Evolutionary conservation across 2,113 vertebrate species (phyloP).

Genomic region (Ramphastos sulfuratus): DNA sequence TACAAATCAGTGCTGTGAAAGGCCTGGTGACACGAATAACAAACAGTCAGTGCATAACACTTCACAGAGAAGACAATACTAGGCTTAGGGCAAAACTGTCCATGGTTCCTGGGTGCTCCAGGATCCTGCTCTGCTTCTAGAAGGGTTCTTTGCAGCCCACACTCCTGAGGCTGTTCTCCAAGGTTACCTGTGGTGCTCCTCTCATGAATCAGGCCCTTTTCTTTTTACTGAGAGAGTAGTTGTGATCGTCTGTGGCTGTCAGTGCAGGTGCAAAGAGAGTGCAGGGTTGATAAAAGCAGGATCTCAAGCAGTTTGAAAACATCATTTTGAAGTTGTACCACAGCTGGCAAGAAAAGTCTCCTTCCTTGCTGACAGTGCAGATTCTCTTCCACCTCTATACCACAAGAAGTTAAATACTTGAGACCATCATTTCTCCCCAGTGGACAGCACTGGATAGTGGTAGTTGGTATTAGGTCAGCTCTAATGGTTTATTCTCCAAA

Average conservation of each 20-base stretch:
- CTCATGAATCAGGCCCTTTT: neutral
- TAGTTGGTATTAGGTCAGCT: constrained; percentile 25
- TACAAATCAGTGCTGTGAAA: neutral
- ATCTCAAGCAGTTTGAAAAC: neutral
- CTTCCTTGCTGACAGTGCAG: neutral
- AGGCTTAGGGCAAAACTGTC: neutral
- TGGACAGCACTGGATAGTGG: neutral
- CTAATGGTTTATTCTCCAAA: constrained; percentile 24
- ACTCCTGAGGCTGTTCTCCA: neutral
- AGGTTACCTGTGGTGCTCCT: neutral
- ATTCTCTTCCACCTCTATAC: neutral
- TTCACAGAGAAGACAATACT: neutral
- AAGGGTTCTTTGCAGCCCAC: neutral
- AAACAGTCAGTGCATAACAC: neutral
- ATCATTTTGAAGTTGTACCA: neutral
- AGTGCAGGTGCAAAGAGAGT: neutral
- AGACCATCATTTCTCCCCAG: neutral
- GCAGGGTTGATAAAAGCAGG: constrained; percentile 2
- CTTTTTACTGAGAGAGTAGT: neutral
- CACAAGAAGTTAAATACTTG: neutral
- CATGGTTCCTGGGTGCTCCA: neutral
- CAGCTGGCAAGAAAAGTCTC: neutral
- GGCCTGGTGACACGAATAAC: neutral
- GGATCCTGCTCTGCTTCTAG: neutral
- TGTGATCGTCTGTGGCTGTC: neutral